Evolutionary conservation across 2,797 vertebrate genomes (phyloP).

Genomic region (Alcedo atthis): DNA sequence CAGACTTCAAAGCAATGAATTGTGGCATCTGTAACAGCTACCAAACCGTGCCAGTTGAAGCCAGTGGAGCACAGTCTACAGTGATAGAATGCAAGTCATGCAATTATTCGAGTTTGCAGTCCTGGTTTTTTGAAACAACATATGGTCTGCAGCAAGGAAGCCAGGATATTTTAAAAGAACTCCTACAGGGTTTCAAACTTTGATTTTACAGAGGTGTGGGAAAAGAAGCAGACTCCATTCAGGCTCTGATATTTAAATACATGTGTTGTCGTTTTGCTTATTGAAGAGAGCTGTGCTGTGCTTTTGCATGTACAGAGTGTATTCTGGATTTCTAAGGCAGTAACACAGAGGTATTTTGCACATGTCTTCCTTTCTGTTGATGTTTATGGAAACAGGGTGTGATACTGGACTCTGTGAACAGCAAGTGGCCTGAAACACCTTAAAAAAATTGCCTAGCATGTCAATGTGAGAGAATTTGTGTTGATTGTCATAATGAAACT

Average conservation of each 20-base stretch:
- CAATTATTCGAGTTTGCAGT: constrained; percentile 67
- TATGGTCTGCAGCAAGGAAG: constrained; percentile 78
- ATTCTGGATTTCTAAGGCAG: not conserved
- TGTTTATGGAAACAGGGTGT: not conserved
- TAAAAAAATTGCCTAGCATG: not conserved
- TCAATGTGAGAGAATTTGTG: not conserved
- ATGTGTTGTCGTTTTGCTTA: constrained; percentile 58
- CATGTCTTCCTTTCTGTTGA: not conserved
- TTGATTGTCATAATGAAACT: not conserved
- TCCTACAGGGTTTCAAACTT: constrained; percentile 79
- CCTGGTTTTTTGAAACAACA: constrained; percentile 75
- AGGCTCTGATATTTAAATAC: constrained; percentile 74
- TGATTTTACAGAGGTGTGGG: constrained; percentile 79
- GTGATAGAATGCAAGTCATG: constrained; percentile 61
- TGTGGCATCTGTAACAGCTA: constrained; percentile 81
- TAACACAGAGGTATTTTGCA: not conserved
- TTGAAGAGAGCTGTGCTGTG: constrained; percentile 46
- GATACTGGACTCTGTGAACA: not conserved
- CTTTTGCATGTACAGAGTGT: not conserved
- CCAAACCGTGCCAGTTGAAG: constrained; percentile 73
- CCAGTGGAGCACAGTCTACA: constrained; percentile 58
- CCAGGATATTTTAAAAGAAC: constrained; percentile 79
- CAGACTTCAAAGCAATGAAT: constrained; percentile 81
- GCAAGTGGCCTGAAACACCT: not conserved
- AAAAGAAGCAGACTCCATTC: constrained; percentile 72